Percentiles rank a stretch among this genome's conserved stretches.
These are phyloP conservation scores for Limnothrissa miodon DNA, from an alignment of 2,113 vertebrate species.

Conservation along the genomic window DNA sequence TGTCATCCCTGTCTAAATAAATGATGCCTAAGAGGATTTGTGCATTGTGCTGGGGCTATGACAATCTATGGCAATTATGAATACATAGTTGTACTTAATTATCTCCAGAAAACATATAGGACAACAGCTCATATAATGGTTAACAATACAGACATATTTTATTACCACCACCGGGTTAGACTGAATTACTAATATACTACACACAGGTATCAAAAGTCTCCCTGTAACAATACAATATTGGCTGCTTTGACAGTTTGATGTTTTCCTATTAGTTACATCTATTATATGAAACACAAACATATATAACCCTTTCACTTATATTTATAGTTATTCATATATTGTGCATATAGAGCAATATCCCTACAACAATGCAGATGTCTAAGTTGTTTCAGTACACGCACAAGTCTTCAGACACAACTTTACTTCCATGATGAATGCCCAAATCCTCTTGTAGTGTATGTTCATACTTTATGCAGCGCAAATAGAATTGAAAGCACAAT, in stretches of 20 bases:
- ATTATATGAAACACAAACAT: no score
- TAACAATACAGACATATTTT: background rate
- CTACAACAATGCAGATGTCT: background rate
- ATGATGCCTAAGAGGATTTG: background rate
- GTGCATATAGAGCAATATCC: background rate
- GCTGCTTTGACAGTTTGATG: no score
- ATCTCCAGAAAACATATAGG: background rate
- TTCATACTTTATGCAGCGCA: no score
- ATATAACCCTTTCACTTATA: no score
- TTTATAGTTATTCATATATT: no score
- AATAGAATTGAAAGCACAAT: no score
- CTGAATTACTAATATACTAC: no score
- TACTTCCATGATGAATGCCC: background rate
- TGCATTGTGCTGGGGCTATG: background rate
- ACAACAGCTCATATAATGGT: background rate
- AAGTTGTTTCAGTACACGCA: background rate
- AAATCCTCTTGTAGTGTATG: no score
- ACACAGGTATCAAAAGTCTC: no score
- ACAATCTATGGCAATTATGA: background rate
- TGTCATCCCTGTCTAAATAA: background rate
- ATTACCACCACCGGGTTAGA: background rate
- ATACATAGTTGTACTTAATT: background rate
- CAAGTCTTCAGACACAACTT: background rate
- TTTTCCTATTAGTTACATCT: no score
- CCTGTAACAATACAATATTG: no score